Base-by-base conservation (phyloP, 2,113 vertebrate species). In the Vicugna pacos region DNA sequence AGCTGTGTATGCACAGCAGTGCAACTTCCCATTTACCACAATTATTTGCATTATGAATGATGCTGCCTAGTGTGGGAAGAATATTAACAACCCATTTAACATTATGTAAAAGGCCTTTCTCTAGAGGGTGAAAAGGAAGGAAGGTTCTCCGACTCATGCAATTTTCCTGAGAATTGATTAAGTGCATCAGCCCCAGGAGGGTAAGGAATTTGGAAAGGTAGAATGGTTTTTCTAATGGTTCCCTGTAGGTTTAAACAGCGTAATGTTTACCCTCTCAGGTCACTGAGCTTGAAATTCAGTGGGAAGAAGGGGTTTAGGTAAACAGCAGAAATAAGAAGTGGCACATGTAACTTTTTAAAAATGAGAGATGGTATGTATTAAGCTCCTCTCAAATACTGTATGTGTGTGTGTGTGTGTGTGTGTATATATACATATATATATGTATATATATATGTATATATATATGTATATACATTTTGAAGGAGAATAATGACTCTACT, bases 241-340 rank as follows among this genome's bases (percentile, higher is more conserved):
- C 70, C 19, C 70, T 67, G 4, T 54, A 85, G 65, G 26, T 72
- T 94, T 89, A 82, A 85, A 73, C 62, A 82, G 58, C 80, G 86
- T 90, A 73, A 22, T 94, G 14, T 70, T 93, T 88, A 60, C 35
- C n/a, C 50, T 92, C 54, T 84, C 86, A 94, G 48, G 69, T 97
- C 26, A 92, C 19, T 73, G 75, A 83, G 35, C 42, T 94, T 94
- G n/a, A 72, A 90, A 79, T 64, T 83, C 75, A 93, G 84, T 48
- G 69, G 48, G 38, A 54, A 67, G 38, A 73, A 58, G 38, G 30
- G 1, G 8, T 42, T 77, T 90, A 89, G 81, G 38, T 52, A 82
- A 89, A 77, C 32, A 91, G 60, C 62, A 93, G 76, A 69, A 50
- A 69, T 56, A 91, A 77, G 52, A 72, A 92, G 22, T 60, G n/a